A percentile compares a stretch with the other conserved stretches of the same genome.
Conservation (phyloP, 1,140 invertebrate genomes). For the Acromyrmex echinatior region DNA sequence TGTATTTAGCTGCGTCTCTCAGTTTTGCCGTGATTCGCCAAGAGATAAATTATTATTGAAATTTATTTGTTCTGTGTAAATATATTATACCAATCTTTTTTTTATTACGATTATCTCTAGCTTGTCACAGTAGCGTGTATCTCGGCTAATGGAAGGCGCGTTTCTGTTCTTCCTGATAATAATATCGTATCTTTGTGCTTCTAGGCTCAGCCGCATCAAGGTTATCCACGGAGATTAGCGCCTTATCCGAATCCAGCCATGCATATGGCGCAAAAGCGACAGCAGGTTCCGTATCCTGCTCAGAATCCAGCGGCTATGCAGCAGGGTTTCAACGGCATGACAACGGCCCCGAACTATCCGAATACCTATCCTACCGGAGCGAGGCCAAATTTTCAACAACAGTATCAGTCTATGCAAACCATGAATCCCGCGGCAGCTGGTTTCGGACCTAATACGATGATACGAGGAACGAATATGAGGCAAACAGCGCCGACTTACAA, state of each 20-base stretch:
- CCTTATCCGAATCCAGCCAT: conserved; percentile 93
- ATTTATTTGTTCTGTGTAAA: conserved; percentile 5
- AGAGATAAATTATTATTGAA: neutral
- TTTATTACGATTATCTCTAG: neutral
- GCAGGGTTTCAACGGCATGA: conserved; percentile 78
- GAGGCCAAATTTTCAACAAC: conserved; percentile 89
- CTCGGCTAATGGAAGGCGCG: neutral
- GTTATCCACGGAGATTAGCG: conserved; percentile 89
- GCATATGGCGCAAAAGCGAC: conserved; percentile 93
- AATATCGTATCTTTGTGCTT: neutral
- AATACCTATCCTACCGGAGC: conserved; percentile 84
- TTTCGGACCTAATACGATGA: conserved; percentile 86
- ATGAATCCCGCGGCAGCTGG: conserved; percentile 80
- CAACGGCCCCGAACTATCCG: conserved; percentile 79
- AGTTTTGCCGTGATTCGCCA: neutral
- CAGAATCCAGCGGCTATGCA: conserved; percentile 85
- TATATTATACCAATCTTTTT: neutral
- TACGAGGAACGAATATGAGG: conserved; percentile 84
- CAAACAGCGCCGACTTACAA: conserved; percentile 90
- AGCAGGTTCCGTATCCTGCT: conserved; percentile 80
- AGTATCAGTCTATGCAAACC: conserved; percentile 90
- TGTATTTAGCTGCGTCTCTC: neutral
- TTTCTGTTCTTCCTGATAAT: neutral
- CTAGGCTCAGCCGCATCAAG: conserved; percentile 79
- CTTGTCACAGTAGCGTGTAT: neutral